Conservation (phyloP, 1,140 invertebrate genomes). For the Sitodiplosis mosellana region DNA sequence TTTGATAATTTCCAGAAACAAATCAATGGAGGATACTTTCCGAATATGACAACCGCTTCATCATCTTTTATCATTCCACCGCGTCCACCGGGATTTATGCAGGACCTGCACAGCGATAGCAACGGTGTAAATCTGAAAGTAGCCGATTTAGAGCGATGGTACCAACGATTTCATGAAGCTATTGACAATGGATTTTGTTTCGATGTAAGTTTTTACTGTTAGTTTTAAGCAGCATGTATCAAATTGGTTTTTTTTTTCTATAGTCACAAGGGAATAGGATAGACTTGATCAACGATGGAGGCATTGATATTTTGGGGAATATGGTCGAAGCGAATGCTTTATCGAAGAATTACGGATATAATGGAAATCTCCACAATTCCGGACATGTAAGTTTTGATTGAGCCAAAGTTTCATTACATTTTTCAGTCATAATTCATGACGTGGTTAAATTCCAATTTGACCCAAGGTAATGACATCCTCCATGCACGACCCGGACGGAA, state of each 20-base stretch:
- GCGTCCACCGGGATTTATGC: slow-evolving; percentile 31
- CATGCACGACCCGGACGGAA: slow-evolving; percentile 14
- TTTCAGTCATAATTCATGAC: too few species aligned
- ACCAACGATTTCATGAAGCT: slow-evolving; percentile 46
- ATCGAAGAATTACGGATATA: slow-evolving; percentile 26
- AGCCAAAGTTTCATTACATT: too few species aligned
- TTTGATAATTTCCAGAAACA: slow-evolving; percentile 29
- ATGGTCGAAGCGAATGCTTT: slow-evolving; percentile 25
- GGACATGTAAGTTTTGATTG: too few species aligned
- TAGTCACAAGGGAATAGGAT: slow-evolving; percentile 19
- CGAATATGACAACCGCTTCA: slow-evolving; percentile 30
- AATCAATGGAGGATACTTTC: slow-evolving; percentile 34
- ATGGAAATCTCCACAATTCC: slow-evolving; percentile 38
- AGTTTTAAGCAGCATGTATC: too few species aligned
- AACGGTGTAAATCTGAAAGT: slow-evolving; percentile 45
- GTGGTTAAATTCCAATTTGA: too few species aligned
- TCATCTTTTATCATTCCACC: slow-evolving; percentile 27
- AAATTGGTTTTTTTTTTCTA: not conserved
- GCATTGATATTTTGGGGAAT: slow-evolving; percentile 30
- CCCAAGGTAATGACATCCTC: too few species aligned
- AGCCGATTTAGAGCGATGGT: slow-evolving; percentile 45
- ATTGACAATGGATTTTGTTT: slow-evolving; percentile 40
- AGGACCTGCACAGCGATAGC: slow-evolving; percentile 33
- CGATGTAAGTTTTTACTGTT: too few species aligned
- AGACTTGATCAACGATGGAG: slow-evolving; percentile 26